Percentiles rank a stretch among this genome's conserved stretches.
phyloP scores from a whole-genome alignment of 2,113 vertebrate genomes.

The Numenius arquata region DNA sequence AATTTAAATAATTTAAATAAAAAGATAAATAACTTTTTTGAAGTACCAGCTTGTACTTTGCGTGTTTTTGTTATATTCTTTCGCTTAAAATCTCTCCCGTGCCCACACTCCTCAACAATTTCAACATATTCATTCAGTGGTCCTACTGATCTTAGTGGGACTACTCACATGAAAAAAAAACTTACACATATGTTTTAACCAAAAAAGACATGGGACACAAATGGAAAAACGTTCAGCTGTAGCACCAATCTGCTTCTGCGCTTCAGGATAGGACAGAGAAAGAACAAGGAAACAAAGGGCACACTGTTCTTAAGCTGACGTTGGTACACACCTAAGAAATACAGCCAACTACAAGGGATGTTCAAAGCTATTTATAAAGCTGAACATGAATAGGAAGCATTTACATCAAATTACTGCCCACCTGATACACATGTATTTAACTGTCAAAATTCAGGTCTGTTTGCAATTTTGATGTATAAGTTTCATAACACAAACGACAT shows the following conservation, averaged over 20 bases:
- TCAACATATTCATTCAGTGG: background rate
- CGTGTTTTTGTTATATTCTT: background rate
- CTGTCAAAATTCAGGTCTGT: background rate
- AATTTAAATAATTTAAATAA: background rate
- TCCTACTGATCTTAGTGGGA: background rate
- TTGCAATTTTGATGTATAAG: background rate
- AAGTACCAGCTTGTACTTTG: background rate
- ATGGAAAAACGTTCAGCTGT: background rate
- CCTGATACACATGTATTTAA: background rate
- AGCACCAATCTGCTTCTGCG: background rate
- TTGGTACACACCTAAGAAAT: background rate
- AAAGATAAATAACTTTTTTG: background rate
- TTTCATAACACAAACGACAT: background rate
- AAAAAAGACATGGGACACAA: background rate
- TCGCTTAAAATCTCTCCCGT: background rate
- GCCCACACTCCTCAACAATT: background rate
- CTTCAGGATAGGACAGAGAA: background rate
- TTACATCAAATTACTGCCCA: background rate
- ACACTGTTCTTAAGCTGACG: background rate
- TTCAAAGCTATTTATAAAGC: background rate
- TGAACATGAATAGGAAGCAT: background rate
- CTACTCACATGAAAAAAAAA: background rate
- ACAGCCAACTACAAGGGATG: background rate
- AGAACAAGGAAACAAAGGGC: background rate
- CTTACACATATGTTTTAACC: accelerated